These are phyloP conservation scores for Psophia crepitans DNA, from an alignment of 2,113 vertebrate species.

Conservation along the genomic window DNA sequence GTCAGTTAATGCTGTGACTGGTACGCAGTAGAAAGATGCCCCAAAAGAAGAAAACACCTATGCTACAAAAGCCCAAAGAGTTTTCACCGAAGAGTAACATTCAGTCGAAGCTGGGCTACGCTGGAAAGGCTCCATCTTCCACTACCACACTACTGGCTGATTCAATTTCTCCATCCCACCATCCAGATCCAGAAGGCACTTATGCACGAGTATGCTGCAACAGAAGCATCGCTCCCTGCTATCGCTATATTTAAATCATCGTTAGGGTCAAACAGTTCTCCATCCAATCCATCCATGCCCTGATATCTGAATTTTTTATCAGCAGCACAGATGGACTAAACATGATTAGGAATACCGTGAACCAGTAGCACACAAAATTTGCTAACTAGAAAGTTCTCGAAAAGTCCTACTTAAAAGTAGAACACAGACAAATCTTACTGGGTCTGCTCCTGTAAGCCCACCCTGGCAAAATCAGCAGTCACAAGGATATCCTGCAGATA, in stretches of 20 bases:
- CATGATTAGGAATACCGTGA: neutral
- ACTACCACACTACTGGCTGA: neutral
- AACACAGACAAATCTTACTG: neutral
- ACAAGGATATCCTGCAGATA: neutral
- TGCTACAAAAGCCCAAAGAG: neutral
- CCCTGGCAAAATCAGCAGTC: neutral
- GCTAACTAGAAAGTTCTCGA: neutral
- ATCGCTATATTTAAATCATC: neutral
- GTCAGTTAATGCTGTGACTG: neutral
- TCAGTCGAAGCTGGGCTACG: neutral
- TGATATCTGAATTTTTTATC: neutral
- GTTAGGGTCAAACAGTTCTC: neutral
- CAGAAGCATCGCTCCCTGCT: neutral
- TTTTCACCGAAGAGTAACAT: neutral
- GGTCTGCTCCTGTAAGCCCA: neutral
- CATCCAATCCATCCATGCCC: neutral
- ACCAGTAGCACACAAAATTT: neutral
- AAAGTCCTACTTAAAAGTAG: neutral
- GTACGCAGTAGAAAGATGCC: neutral
- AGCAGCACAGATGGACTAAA: neutral
- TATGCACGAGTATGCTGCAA: neutral
- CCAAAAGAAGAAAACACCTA: neutral
- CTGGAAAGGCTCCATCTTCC: neutral
- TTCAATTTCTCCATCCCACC: neutral
- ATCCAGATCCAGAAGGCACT: neutral